Evolutionary conservation across 2,113 vertebrate species (phyloP), one percentile per base, ranked within the genome.

Genomic region (Macquaria ambigua): DNA sequence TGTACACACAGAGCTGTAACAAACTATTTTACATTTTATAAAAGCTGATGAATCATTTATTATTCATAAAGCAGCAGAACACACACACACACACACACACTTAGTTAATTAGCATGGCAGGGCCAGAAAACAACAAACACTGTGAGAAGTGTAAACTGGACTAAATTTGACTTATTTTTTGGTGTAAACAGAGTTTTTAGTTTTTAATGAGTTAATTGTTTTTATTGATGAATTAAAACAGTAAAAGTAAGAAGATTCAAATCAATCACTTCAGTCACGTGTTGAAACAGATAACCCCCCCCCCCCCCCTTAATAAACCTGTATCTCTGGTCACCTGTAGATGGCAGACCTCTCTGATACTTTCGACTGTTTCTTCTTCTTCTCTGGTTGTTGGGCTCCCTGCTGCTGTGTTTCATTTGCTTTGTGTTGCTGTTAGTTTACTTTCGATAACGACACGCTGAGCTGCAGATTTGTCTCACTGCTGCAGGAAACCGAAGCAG

Each of bases 401-500:
- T 63, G 14, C 62, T 70, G 77, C 41, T 70, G 71, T 63, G 50
- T 52, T 39, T 69, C 48, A 68, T 79, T 59, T 59, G 50, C 10
- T 79, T 15, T 12, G 43, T 50, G 34, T 37, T 48, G 52, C 25
- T 78, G 59, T 76, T 52, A 6, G 23, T 78, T 78, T 68, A 53
- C 61, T 84, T 79, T 74, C 55, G 69, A 31, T 31, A 56, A 75
- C 28, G 15, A 46, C 83, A 85, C 5, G 21, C 83, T 85, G 77
- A 80, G 77, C 77, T 48, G 72, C 58, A 64, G 64, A 76, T 85
- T 80, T 39, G 83, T 46, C 50, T 66, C 70, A 0, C 34, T 63
- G 82, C 61, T 84, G 75, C 61, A 84, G 63, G 77, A 84, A 77
- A 68, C 23, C 1, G 66, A 77, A 84, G 50, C 69, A 61, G 62